These are phyloP conservation scores for Pipistrellus pygmaeus DNA, from an alignment of 2,797 vertebrate species.

Conservation along the genomic window DNA sequence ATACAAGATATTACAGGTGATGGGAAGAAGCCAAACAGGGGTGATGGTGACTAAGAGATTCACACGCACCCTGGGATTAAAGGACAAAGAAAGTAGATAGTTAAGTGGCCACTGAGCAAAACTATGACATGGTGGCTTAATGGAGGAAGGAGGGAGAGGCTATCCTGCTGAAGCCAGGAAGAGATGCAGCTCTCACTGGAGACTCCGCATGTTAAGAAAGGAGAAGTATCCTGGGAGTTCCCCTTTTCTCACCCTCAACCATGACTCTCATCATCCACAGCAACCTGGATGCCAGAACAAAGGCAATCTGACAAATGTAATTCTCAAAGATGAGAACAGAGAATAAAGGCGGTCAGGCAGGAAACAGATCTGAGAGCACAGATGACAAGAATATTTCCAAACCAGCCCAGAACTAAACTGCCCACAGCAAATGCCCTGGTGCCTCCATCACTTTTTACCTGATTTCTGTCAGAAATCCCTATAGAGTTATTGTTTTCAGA, in stretches of 20 bases:
- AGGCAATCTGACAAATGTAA: not conserved
- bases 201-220: not conserved
- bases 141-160: not conserved
- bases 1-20: not conserved
- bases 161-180: not conserved
- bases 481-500: not conserved
- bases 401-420: not conserved
- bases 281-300: not conserved
- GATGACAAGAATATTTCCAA: not conserved
- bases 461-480: not conserved
- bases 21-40: not conserved
- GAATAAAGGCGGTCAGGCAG: not conserved
- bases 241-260: not conserved
- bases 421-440: not conserved
- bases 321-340: not conserved
- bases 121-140: rapidly evolving
- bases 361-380: not conserved
- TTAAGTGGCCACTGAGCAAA: not conserved
- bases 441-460: not conserved
- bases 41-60: not conserved
- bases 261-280: not conserved
- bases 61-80: not conserved
- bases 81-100: not conserved
- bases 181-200: not conserved
- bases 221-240: not conserved